Conservation (phyloP, 2,797 vertebrate species). For the Hoplostethus atlanticus region DNA sequence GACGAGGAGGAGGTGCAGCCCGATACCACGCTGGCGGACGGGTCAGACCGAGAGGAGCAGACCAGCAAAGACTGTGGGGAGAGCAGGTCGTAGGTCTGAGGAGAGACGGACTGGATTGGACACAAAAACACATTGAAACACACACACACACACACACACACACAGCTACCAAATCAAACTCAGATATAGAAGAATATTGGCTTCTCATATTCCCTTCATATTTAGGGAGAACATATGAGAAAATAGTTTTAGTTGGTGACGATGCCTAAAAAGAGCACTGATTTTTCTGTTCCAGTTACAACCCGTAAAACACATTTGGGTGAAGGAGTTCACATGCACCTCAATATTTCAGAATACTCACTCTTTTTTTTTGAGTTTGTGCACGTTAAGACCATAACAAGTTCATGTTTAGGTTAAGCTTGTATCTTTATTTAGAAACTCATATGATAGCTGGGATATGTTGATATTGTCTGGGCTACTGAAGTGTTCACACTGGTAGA, state of each 20-base stretch:
- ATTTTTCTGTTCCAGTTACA: slow-evolving; percentile 41
- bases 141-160: slow-evolving; percentile 31
- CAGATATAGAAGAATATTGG: slow-evolving; percentile 34
- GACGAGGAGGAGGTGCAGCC: slow-evolving; percentile 91
- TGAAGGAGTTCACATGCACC: slow-evolving; percentile 25
- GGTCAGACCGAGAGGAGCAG: slow-evolving; percentile 49
- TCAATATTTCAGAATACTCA: slow-evolving; percentile 1
- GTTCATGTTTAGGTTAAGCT: neutral
- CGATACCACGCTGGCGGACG: slow-evolving; percentile 85
- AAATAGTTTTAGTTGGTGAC: slow-evolving; percentile 49
- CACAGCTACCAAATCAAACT: slow-evolving; percentile 51
- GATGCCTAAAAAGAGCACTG: slow-evolving; percentile 64
- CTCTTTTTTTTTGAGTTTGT: slow-evolving; percentile 35
- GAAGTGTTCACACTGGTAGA: too few species aligned
- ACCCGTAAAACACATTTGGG: slow-evolving; percentile 23
- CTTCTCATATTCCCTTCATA: slow-evolving; percentile 41
- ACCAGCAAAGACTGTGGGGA: slow-evolving; percentile 67
- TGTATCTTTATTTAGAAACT: too few species aligned
- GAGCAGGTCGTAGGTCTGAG: slow-evolving; percentile 63
- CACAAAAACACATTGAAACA: slow-evolving; percentile 9
- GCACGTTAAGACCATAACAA: slow-evolving; percentile 25
- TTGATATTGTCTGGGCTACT: neutral
- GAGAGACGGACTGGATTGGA: slow-evolving; percentile 42
- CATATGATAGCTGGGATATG: slow-evolving; percentile 1
- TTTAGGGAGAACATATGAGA: slow-evolving; percentile 2